Evolutionary conservation across 2,797 vertebrate species (phyloP), one percentile per base, ranked within the genome.

Genomic region (Podarcis siculus): DNA sequence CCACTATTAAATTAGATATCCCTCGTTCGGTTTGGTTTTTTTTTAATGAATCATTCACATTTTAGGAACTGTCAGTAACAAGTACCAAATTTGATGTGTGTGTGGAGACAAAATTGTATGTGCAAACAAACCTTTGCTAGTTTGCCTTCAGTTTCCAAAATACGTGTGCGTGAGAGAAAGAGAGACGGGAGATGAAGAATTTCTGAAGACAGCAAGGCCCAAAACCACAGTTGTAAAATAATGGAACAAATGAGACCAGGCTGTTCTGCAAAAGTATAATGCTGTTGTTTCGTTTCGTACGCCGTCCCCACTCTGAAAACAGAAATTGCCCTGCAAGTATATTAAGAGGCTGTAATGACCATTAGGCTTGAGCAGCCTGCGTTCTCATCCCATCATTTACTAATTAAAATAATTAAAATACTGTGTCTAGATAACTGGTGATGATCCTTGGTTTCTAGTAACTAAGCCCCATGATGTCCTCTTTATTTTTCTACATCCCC

Each of bases 391-490:
- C 80, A 45, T 85, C 67, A 35, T 85, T 85, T 75, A 35, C 67
- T 64, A 72, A 61, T 67, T 88, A 83, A 88, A 84, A 88, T 79
- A 84, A 88, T 78, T 42, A 79, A 78, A 83, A 83, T 21, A 64
- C 13, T 61, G 30, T 88, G 61, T 42, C 64, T 32, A 84, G 67
- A 61, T 72, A 79, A 42, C 30, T 37, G 8, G 5, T 73, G 37
- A 84, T 85, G 83, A 25, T 88, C n/a, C 13, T 84, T 42, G 37
- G 77, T 64, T 61, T 30, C 76, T 13, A 84, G 58, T 21, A 73
- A 42, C 42, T 42, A 42, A 73, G 49, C 23, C 75, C n/a, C 42
- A 23, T 64, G 55, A 45, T 45, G 30, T 86, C 69, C 35, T 79
- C 13, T 27, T 15, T 55, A 10, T 58, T 2, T 37, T 27, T 13